Evolutionary conservation across 2,113 vertebrate species (phyloP).

Genomic region (Lepus europaeus): DNA sequence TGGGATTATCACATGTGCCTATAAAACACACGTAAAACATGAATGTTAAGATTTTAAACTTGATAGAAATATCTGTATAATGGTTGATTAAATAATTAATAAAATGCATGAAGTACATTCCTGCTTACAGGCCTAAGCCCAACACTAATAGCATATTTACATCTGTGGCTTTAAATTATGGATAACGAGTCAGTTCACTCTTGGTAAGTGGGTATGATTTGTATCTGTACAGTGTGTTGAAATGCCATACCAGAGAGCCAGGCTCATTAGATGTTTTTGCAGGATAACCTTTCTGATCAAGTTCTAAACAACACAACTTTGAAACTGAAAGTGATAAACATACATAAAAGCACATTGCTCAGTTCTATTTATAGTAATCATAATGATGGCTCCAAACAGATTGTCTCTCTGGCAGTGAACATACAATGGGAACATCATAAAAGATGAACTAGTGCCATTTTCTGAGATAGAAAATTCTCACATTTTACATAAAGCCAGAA

Average conservation of each 20-base stretch:
- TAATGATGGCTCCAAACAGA: neutral
- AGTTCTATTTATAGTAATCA: slow-evolving; percentile 56
- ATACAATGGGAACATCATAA: slow-evolving; percentile 31
- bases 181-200: neutral
- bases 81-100: slow-evolving; percentile 27
- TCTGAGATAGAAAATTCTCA: slow-evolving; percentile 70
- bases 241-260: slow-evolving; percentile 46
- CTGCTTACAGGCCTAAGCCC: slow-evolving; percentile 7
- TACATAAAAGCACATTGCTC: slow-evolving; percentile 7
- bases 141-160: neutral
- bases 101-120: slow-evolving; percentile 44
- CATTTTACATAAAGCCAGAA: slow-evolving; percentile 61
- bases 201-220: neutral
- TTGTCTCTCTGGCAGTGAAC: slow-evolving; percentile 54
- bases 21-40: neutral
- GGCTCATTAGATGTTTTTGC: slow-evolving; percentile 47
- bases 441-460: slow-evolving; percentile 26
- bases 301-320: slow-evolving; percentile 44
- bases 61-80: neutral
- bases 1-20: neutral
- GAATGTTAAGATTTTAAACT: slow-evolving; percentile 35
- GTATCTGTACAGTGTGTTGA: slow-evolving; percentile 39
- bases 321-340: slow-evolving; percentile 53
- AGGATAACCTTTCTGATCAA: slow-evolving; percentile 53
- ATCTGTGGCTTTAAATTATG: slow-evolving; percentile 40